Evolutionary conservation across 2,797 vertebrate species (phyloP).

Genomic region (Crax fasciolata): DNA sequence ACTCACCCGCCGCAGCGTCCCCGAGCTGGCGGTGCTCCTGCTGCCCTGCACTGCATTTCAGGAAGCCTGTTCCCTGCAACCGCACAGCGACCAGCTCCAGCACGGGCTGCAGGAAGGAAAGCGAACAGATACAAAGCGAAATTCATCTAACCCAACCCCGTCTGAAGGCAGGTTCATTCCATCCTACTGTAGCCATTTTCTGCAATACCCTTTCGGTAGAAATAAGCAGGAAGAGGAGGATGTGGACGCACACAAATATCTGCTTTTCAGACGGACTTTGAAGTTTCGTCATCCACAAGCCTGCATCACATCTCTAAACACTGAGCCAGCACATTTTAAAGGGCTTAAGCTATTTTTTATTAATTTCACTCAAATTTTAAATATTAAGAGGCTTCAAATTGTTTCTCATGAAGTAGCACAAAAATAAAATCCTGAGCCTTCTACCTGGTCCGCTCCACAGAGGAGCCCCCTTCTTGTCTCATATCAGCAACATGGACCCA

Average conservation of each 20-base stretch:
- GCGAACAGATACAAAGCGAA: rapidly evolving
- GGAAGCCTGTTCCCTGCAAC: background rate
- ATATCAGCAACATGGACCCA: rapidly evolving
- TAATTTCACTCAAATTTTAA: background rate
- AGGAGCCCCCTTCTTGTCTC: background rate
- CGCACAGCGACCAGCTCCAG: background rate
- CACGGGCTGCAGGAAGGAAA: background rate
- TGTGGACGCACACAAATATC: rapidly evolving
- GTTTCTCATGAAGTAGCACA: background rate
- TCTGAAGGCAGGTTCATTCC: background rate
- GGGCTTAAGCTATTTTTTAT: background rate
- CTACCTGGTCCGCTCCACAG: background rate
- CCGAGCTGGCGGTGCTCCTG: background rate
- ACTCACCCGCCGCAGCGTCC: too few species aligned
- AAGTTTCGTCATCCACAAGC: background rate
- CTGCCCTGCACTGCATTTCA: background rate
- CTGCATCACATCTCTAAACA: background rate
- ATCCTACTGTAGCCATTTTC: background rate
- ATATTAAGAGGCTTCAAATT: background rate
- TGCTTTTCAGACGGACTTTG: background rate
- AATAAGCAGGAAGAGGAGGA: background rate
- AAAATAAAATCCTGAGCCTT: background rate
- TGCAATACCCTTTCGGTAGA: background rate
- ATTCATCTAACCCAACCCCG: rapidly evolving
- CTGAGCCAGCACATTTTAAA: background rate